phyloP scores from a whole-genome alignment of 2,888 invertebrate genomes.

The Chirona hameri region DNA sequence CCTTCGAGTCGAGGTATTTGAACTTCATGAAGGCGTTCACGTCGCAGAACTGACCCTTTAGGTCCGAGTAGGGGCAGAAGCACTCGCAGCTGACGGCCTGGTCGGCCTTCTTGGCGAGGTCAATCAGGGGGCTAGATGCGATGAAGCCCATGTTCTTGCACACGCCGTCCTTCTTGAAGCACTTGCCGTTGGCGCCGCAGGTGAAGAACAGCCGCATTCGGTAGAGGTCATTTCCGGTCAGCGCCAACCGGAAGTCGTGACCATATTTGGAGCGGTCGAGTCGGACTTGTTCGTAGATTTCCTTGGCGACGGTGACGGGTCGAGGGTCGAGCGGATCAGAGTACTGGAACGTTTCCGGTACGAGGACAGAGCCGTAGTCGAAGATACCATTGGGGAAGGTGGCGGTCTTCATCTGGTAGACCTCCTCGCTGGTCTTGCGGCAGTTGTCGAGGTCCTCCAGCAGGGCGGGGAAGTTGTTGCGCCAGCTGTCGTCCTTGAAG shows the following conservation, averaged over 20 bases:
- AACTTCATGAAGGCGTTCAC: conserved; percentile 3
- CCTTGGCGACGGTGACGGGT: neutral
- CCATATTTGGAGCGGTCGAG: conserved; percentile 13
- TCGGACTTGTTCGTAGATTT: conserved; percentile 3
- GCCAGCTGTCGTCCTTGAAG: neutral
- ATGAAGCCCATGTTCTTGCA: conserved; percentile 26
- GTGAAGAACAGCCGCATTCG: conserved; percentile 9
- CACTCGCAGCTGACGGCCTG: neutral
- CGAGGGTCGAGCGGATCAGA: neutral
- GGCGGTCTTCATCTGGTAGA: conserved; percentile 1
- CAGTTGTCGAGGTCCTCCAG: conserved; percentile 3
- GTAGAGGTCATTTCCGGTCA: neutral
- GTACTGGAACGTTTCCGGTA: conserved; percentile 12
- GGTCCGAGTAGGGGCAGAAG: conserved; percentile 9
- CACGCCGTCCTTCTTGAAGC: conserved; percentile 22
- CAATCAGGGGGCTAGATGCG: neutral
- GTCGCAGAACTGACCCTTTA: neutral
- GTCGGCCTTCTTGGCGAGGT: neutral
- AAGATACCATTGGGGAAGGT: neutral
- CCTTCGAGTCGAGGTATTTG: conserved; percentile 6
- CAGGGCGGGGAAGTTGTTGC: neutral
- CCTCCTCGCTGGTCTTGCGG: conserved; percentile 1
- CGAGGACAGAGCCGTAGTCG: conserved; percentile 10
- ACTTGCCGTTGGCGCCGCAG: neutral
- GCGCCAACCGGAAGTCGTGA: neutral